Evolutionary conservation across 2,888 invertebrate genomes (phyloP).

Genomic region (Gortyna flavago): DNA sequence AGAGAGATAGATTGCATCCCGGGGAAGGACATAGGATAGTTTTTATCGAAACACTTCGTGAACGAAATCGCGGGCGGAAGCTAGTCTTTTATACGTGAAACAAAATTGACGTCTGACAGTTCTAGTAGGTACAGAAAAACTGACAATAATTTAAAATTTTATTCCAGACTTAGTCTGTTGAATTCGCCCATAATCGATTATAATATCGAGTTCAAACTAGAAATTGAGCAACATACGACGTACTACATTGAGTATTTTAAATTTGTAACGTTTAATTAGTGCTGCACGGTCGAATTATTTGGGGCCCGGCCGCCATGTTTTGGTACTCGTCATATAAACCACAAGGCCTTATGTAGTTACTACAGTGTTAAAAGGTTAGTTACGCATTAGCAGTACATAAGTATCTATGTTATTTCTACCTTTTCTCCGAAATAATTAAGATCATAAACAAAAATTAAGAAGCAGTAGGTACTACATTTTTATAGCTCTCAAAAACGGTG

Average conservation of each 20-base stretch:
- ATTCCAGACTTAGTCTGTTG: too few relatives aligned
- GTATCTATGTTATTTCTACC: constrained; percentile 1
- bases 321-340: constrained; percentile 41
- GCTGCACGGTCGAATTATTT: constrained; percentile 56
- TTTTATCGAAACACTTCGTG: too few relatives aligned
- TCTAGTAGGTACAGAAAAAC: too few relatives aligned
- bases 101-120: too few relatives aligned
- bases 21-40: too few relatives aligned
- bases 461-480: too few relatives aligned
- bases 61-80: too few relatives aligned
- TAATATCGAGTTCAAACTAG: constrained; percentile 2
- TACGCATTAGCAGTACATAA: not conserved
- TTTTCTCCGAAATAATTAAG: not conserved
- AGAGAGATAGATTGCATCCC: too few relatives aligned
- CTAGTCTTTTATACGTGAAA: too few relatives aligned
- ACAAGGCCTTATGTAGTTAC: constrained; percentile 44
- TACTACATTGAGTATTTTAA: constrained; percentile 52
- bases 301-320: constrained; percentile 45
- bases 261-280: constrained; percentile 65
- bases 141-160: too few relatives aligned
- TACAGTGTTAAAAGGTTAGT: constrained; percentile 16
- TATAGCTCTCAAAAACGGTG: too few relatives aligned
- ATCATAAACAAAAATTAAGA: not conserved
- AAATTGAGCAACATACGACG: constrained; percentile 24
- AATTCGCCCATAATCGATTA: not conserved